Evolutionary conservation across 92 coral and sea anemone genomes (phyloP), one percentile per base, ranked within the genome.

Genomic region (Plumapathes pennacea): DNA sequence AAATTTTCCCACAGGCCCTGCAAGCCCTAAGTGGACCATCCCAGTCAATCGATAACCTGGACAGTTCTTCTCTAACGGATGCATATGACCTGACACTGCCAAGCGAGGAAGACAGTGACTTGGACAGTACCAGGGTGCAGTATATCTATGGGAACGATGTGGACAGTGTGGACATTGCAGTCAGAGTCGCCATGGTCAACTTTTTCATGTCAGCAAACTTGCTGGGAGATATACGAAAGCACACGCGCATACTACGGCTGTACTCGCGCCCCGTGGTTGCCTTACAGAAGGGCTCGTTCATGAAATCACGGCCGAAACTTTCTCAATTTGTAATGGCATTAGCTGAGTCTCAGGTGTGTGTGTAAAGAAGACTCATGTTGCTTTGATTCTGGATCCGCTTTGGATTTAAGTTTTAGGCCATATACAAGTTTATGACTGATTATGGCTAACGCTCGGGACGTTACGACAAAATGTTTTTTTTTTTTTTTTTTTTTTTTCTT

Each of bases 231-330:
- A 70, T 94, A 47, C 81, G 65, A 10, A 96, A 88, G 21, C 99
- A 94, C 54, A 89, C 92, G 17, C 71, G 99, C 48, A 94, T 90
- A 4, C 76, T 94, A 28, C 66, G 99, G 28, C 66, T 94, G 6
- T 94, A 58, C 27, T 84, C 99, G n/a, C 77, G 99, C 1, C 99
- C 99, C 0, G 99, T 94, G 14, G 99, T 94, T 27, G 99, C 99
- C 2, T 51, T 94, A 15, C 99, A 88, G 64, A 94, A 79, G 37
- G 94, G 85, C 13, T 89, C 96, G 0, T 94, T 84, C 57, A 62
- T 94, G 32, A 86, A 61, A 50, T 88, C 99, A 48, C 69, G 95
- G 32, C 81, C 89, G 12, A 74, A 69, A 10, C 74, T 62, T 17
- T 88, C 96, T 34, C 90, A 94, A 43, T 94, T 94, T 74, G 94